phyloP scores from a whole-genome alignment of 1,140 invertebrate genomes.

The Arion vulgaris region DNA sequence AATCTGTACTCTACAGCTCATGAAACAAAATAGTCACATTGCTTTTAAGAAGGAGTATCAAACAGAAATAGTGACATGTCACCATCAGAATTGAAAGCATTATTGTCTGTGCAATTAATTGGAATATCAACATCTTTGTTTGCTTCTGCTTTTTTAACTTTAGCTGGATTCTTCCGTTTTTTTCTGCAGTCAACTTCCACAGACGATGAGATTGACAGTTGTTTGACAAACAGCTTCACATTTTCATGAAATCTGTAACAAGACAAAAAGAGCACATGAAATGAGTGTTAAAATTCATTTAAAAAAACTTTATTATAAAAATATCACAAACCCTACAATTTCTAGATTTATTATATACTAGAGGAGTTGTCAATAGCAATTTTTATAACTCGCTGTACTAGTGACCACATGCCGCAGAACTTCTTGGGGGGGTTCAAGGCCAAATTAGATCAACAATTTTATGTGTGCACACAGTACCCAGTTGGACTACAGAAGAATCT shows the following conservation, averaged over 20 bases:
- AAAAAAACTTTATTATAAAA: no score
- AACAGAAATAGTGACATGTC: not conserved
- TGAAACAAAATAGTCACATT: not conserved
- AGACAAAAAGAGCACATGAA: not conserved
- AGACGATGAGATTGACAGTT: not conserved
- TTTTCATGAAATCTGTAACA: constrained; percentile 5
- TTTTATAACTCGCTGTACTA: no score
- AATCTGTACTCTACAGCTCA: no score
- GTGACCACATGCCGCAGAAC: no score
- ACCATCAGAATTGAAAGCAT: not conserved
- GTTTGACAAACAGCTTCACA: not conserved
- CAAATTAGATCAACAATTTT: no score
- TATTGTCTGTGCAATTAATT: not conserved
- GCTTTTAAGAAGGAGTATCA: not conserved
- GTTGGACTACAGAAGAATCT: no score
- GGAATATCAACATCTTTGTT: not conserved
- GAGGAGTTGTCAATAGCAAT: no score
- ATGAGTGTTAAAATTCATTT: not conserved
- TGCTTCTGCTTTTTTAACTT: not conserved
- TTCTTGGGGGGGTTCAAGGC: no score
- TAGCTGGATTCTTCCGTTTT: not conserved
- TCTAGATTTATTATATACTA: no score
- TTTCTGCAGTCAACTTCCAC: not conserved
- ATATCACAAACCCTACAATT: no score
- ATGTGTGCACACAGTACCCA: no score